These are phyloP conservation scores for Diadromus collaris DNA, from an alignment of 2,888 invertebrate genomes.

Conservation along the genomic window DNA sequence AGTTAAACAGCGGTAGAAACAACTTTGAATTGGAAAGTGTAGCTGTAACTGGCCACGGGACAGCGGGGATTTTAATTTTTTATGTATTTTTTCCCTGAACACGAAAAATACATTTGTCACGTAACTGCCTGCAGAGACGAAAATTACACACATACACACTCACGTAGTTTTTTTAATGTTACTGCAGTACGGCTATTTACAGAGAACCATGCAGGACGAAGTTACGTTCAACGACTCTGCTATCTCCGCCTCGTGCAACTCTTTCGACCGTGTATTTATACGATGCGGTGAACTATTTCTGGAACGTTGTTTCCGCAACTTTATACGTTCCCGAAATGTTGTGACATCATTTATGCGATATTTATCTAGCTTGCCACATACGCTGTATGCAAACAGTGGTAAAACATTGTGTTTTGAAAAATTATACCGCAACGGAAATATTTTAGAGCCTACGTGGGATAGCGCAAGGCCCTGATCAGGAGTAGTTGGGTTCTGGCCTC, in stretches of 20 bases:
- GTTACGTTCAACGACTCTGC: constrained; percentile 26
- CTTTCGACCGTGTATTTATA: constrained; percentile 14
- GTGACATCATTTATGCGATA: neutral
- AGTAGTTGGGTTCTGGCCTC: too few relatives aligned
- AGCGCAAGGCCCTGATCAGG: too few relatives aligned
- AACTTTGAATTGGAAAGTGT: neutral
- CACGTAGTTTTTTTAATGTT: neutral
- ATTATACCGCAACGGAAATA: too few relatives aligned
- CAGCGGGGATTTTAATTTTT: neutral
- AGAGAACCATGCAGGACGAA: constrained; percentile 17
- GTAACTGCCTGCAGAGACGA: neutral
- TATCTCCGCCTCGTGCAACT: neutral
- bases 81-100: neutral
- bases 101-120: constrained; percentile 12
- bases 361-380: neutral
- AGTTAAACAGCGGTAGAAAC: neutral
- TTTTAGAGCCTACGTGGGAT: too few relatives aligned
- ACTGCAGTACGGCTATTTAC: neutral
- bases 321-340: neutral
- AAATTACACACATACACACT: neutral
- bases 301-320: neutral
- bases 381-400: too few relatives aligned
- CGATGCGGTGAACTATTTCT: constrained; percentile 8
- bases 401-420: too few relatives aligned
- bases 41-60: neutral